phyloP scores from a whole-genome alignment of 2,797 vertebrate species.

The Schizopygopsis pylzovi region DNA sequence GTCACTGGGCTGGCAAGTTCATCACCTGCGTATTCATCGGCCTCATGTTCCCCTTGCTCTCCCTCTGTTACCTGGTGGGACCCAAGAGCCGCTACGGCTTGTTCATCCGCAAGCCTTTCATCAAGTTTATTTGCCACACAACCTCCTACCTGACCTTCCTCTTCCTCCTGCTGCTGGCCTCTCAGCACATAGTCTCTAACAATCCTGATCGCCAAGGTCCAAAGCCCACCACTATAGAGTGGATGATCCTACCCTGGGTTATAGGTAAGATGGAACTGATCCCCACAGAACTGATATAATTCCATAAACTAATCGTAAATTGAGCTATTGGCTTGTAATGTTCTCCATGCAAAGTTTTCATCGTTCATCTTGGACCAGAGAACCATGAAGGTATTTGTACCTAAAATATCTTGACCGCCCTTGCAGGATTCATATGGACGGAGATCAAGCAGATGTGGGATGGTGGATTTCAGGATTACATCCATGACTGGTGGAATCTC shows the following conservation, averaged over 20 bases:
- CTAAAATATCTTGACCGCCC: constrained; percentile 13
- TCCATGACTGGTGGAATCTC: constrained; percentile 98
- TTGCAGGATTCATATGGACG: constrained; percentile 95
- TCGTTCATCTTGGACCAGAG: background rate
- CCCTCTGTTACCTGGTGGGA: constrained; percentile 89
- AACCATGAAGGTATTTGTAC: background rate
- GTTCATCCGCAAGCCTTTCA: constrained; percentile 97
- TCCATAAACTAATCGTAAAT: background rate
- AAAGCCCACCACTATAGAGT: constrained; percentile 89
- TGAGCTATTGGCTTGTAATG: background rate
- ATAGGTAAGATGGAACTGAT: constrained; percentile 84
- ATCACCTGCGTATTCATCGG: constrained; percentile 92
- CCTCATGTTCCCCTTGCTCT: constrained; percentile 92
- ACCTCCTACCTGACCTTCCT: constrained; percentile 98
- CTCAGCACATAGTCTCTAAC: constrained; percentile 87
- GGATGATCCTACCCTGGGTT: constrained; percentile 99
- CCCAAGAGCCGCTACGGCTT: constrained; percentile 92
- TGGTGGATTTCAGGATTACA: constrained; percentile 92
- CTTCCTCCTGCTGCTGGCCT: constrained; percentile 92
- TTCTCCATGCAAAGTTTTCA: background rate
- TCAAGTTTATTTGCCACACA: constrained; percentile 99
- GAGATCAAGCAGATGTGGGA: constrained; percentile 99
- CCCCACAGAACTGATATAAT: background rate
- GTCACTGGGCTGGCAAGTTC: constrained; percentile 95
- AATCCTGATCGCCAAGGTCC: constrained; percentile 85